Base-by-base conservation (phyloP, 92 coral and sea anemone genomes). In the Actinostola sp. region DNA sequence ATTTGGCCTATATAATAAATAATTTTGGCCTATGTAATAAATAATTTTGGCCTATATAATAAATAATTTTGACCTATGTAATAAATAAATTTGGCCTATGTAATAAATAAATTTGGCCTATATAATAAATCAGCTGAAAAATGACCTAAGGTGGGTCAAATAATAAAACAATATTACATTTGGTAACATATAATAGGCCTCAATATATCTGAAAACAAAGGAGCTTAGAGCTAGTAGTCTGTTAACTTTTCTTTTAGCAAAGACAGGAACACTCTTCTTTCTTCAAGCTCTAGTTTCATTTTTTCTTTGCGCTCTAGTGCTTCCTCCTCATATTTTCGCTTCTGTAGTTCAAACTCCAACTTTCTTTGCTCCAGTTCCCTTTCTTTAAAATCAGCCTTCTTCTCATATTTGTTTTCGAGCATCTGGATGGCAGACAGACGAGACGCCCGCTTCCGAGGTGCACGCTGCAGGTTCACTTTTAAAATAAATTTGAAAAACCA, bases 261-360 rank as follows among this genome's bases (percentile, higher is more conserved):
- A 24, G 72, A 43, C 51, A 80, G 67, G 52, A 86, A 29, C 0
- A 76, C 79, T 61, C 79, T 87, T 53, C 80, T 66, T 58, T 87
- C 92, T 64, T 87, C 85, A 17, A 87, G 29, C 49, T 82, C 92
- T 20, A 78, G 77, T 56, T 72, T 59, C 32, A 76, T 28, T 72
- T 68, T 67, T 16, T 59, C 81, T 78, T 81, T 57, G n/a, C 72
- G 61, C 50, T 80, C 78, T 50, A 31, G 42, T 12, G 82, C 82
- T 28, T 83, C 88, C 0, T 42, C 70, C 0, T 24, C 79, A 66
- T 67, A 76, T 57, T 83, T 83, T 20, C 76, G 36, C 28, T 81
- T 55, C 12, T 14, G 25, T 55, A 81, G 66, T 6, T 73, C 86
- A 1, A 81, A 50, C 36, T 81, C 86, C 80, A 63, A 64, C 17